phyloP scores from a whole-genome alignment of 2,888 invertebrate species.

The Blastobasis lacticolella region DNA sequence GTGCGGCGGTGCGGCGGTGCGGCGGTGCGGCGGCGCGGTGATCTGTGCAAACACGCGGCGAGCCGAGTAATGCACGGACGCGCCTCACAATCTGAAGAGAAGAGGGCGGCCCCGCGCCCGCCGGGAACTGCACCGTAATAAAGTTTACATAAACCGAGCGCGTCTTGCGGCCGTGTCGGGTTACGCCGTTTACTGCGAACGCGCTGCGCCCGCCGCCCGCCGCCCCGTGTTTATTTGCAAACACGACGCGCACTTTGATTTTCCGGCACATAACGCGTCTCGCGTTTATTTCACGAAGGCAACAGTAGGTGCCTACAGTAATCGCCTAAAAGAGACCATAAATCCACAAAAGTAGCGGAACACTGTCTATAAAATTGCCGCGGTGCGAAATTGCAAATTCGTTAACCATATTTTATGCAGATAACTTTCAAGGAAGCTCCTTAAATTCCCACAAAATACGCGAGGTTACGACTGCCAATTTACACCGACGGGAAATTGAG shows the following conservation, averaged over 20 bases:
- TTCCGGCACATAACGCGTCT: conserved; percentile 43
- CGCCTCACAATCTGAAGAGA: conserved; percentile 54
- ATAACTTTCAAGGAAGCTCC: conserved; percentile 36
- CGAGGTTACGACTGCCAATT: conserved; percentile 56
- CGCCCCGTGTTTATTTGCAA: conserved; percentile 52
- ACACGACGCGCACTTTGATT: conserved; percentile 50
- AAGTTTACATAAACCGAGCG: conserved; percentile 65
- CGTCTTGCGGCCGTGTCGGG: conserved; percentile 51
- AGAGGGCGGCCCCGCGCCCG: conserved; percentile 18
- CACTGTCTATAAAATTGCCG: not conserved
- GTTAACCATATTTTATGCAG: conserved; percentile 13
- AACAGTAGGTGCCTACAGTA: too few relatives aligned
- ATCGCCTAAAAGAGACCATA: not conserved
- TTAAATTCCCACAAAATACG: conserved; percentile 49
- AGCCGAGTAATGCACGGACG: conserved; percentile 63
- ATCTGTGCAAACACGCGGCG: conserved; percentile 65
- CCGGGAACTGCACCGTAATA: conserved; percentile 57
- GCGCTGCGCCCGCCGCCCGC: conserved; percentile 25
- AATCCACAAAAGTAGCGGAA: not conserved
- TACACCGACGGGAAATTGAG: conserved; percentile 61
- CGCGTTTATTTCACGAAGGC: conserved; percentile 44
- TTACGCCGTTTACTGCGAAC: conserved; percentile 31
- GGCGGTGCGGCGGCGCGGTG: conserved; percentile 55
- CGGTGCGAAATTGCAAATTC: conserved; percentile 1
- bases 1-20: conserved; percentile 35